Evolutionary conservation across 2,888 invertebrate species (phyloP).

Genomic region (Drepanosiphum platanoidis): DNA sequence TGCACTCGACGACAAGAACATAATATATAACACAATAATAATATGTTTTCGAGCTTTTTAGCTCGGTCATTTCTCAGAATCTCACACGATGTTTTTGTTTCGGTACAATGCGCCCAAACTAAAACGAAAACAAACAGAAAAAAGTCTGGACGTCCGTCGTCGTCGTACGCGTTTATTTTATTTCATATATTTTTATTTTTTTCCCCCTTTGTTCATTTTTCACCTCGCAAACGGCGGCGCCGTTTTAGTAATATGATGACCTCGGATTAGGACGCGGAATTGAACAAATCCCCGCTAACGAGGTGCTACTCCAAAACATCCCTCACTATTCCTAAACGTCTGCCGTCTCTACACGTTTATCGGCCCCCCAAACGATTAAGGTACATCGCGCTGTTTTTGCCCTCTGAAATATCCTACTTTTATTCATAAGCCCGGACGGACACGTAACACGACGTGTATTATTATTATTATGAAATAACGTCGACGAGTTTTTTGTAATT

Average conservation of each 20-base stretch:
- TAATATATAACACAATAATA: background rate
- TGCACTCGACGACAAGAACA: no score
- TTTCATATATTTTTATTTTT: no score
- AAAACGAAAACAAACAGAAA: background rate
- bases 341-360: conserved; percentile 44
- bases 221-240: conserved; percentile 24
- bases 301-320: conserved; percentile 45
- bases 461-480: no score
- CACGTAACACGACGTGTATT: background rate
- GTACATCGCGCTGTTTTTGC: background rate
- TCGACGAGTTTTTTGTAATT: background rate
- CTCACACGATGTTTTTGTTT: background rate
- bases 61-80: background rate
- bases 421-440: background rate
- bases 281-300: conserved; percentile 55
- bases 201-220: conserved; percentile 6
- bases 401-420: background rate
- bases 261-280: conserved; percentile 42
- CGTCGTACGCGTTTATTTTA: background rate
- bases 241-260: conserved; percentile 55
- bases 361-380: conserved; percentile 26
- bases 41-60: background rate
- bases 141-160: conserved; percentile 4
- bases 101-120: no score
- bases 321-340: background rate